Evolutionary conservation across 2,113 vertebrate species (phyloP), one percentile per base, ranked within the genome.

Genomic region (Strix uralensis): DNA sequence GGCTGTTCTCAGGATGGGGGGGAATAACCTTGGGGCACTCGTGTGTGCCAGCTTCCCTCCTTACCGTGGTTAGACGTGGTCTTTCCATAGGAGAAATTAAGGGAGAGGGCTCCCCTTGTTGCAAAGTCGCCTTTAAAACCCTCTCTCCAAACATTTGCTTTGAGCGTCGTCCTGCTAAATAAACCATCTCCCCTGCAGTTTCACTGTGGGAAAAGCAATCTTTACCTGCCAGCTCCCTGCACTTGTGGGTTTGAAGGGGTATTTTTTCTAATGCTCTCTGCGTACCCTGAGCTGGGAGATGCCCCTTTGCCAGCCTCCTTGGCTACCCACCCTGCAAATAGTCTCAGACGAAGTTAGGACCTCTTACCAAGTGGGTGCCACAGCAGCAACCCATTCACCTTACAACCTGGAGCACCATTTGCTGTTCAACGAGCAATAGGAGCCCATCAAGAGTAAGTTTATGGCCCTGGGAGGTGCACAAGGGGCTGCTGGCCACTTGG

Each of bases 121-220:
- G 71, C 58, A 58, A 13, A 89, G 54, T 55, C 1, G 1, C 36
- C 42, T 91, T 94, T 75, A 51, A 87, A 85, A 80, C 5, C 14
- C 34, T 61, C 75, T 90, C 58, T 81, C 57, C 74, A 95, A 85
- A 79, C 62, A 82, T 88, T 88, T 80, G 61, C 65, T 96, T 51
- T 80, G 59, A 55, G 49, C 1, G 0, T 38, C 11, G 26, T 72
- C 65, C 55, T 27, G 65, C 91, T 88, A 40, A 90, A 88, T 44
- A 77, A 95, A 93, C 81, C 34, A 5, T 34, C 82, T 70, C 51
- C 49, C 58, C 66, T n/a, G 52, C 14, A 29, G 80, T 49, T 80
- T 67, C 10, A 3, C 89, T 77, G 69, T 83, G 83, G 90, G 94
- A 94, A 92, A 91, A 86, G 75, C 80, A 88, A 66, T 84, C 92